phyloP scores from a whole-genome alignment of 2,113 vertebrate genomes.

The Bubalus kerabau region DNA sequence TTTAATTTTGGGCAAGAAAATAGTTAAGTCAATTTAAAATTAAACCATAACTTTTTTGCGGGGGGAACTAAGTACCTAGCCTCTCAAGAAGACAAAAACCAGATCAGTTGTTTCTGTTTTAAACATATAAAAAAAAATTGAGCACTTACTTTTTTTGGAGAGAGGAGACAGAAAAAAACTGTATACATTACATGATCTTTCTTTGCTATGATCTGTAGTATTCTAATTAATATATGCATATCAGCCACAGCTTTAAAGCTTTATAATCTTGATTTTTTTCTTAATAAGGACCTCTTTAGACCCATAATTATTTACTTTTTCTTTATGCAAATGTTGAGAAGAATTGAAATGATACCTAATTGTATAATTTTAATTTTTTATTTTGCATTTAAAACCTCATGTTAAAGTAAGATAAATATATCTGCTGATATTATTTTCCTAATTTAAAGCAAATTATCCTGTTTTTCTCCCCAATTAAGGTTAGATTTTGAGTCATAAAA shows the following conservation, averaged over 20 bases:
- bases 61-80: not conserved
- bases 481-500: constrained; percentile 26
- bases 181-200: not conserved
- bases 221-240: not conserved
- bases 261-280: not conserved
- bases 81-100: not conserved
- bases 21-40: constrained; percentile 15
- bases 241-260: not conserved
- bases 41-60: not conserved
- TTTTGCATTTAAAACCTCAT: not conserved
- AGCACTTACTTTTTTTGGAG: not conserved
- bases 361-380: not conserved
- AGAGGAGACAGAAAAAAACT: not conserved
- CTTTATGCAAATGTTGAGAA: not conserved
- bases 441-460: constrained; percentile 29
- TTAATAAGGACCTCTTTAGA: not conserved
- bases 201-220: not conserved
- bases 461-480: not conserved
- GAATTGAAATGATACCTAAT: not conserved
- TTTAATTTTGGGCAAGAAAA: not conserved
- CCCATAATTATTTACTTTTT: constrained; percentile 26
- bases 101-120: not conserved
- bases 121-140: not conserved
- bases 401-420: constrained; percentile 8
- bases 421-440: constrained; percentile 1